phyloP scores from a whole-genome alignment of 1,140 invertebrate species.

The Eupristina koningsbergeri region DNA sequence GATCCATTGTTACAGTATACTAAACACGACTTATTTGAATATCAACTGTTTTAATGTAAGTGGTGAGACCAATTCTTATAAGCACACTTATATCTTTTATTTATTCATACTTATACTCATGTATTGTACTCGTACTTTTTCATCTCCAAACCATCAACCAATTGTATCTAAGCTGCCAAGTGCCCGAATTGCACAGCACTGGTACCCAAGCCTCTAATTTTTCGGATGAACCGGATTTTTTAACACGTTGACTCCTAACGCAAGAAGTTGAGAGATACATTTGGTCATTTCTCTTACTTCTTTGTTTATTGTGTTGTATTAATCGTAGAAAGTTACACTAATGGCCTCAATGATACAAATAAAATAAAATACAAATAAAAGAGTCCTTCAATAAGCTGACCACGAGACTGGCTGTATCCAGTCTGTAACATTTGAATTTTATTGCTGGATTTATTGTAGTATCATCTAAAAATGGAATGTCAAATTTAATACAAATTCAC shows the following conservation, averaged over 20 bases:
- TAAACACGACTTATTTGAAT: slow-evolving; percentile 32
- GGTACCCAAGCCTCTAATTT: slow-evolving; percentile 28
- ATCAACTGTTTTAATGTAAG: not conserved
- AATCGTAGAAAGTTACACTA: too few species aligned
- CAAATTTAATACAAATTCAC: too few species aligned
- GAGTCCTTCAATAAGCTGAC: too few species aligned
- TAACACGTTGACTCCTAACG: not conserved
- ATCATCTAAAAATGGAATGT: too few species aligned
- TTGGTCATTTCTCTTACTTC: not conserved
- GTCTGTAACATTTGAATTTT: too few species aligned
- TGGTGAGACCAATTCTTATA: not conserved
- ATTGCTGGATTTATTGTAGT: too few species aligned
- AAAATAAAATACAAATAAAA: too few species aligned
- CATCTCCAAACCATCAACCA: not conserved
- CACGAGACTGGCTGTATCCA: too few species aligned
- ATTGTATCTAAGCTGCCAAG: slow-evolving; percentile 8
- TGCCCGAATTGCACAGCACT: not conserved
- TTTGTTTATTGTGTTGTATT: not conserved
- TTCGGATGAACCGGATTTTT: not conserved
- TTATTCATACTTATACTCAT: too few species aligned
- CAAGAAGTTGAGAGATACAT: not conserved
- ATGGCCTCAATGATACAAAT: too few species aligned
- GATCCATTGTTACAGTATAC: not conserved
- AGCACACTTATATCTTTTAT: too few species aligned
- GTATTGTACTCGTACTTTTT: too few species aligned